Evolutionary conservation across 1,140 invertebrate species (phyloP).

Genomic region (Meloidogyne chitwoodi): DNA sequence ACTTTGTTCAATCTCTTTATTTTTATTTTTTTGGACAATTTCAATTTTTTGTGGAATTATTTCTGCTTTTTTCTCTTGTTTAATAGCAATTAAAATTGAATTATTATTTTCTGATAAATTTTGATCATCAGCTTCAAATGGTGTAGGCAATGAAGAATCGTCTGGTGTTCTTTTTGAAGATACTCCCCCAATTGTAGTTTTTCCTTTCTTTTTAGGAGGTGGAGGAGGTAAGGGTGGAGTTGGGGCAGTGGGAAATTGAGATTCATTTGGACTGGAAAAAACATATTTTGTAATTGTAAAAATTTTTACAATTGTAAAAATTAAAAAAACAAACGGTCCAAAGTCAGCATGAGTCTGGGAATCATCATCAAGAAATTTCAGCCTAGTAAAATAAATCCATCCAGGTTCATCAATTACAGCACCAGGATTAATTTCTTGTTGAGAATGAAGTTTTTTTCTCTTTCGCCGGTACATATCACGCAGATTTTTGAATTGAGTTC

Average conservation of each 20-base stretch:
- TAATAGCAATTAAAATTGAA: not conserved
- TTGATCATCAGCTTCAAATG: conserved; percentile 8
- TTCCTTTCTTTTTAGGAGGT: conserved; percentile 19
- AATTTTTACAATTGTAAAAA: not conserved
- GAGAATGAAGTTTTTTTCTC: conserved; percentile 4
- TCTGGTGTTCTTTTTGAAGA: not conserved
- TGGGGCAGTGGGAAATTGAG: not conserved
- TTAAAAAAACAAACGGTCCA: not conserved
- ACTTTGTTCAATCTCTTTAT: not conserved
- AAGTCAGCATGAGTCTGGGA: not conserved
- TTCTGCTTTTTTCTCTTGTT: not conserved
- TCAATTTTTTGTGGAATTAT: not conserved
- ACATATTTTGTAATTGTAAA: not conserved
- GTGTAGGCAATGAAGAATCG: conserved; percentile 13
- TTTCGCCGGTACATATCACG: conserved; percentile 32
- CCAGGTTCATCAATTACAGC: conserved; percentile 21
- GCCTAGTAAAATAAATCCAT: conserved; percentile 26
- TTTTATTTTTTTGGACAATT: not conserved
- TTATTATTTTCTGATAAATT: not conserved
- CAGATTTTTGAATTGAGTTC: conserved; percentile 35
- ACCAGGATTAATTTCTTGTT: conserved; percentile 1
- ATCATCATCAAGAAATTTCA: conserved; percentile 30
- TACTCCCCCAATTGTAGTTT: not conserved
- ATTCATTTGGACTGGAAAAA: not conserved
- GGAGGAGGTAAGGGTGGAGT: not conserved